phyloP scores from a whole-genome alignment of 2,888 invertebrate species.

The Pollenia griseotomentosa region DNA sequence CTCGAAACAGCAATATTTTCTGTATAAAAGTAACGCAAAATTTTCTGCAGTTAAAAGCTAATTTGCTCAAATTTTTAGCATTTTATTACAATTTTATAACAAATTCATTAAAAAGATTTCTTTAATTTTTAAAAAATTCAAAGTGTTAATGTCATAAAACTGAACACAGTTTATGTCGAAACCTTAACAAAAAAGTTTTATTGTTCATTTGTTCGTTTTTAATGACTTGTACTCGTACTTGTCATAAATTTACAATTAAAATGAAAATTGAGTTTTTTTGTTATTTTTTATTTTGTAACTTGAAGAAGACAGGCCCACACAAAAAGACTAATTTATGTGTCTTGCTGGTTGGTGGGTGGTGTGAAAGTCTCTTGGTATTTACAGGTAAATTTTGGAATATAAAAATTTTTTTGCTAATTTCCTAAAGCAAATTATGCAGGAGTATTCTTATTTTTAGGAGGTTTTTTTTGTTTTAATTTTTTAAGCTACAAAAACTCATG shows the following conservation, averaged over 20 bases:
- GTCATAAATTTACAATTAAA: constrained; percentile 49
- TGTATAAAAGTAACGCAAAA: no score
- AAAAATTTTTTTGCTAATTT: constrained; percentile 41
- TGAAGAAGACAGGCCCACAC: constrained; percentile 22
- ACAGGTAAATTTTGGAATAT: neutral
- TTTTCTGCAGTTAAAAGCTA: no score
- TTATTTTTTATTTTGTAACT: neutral
- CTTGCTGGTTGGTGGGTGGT: constrained; percentile 45
- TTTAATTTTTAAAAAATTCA: no score
- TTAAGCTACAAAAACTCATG: constrained; percentile 1
- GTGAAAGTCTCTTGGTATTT: constrained; percentile 54
- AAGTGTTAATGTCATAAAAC: no score
- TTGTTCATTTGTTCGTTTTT: neutral
- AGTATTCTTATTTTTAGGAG: neutral
- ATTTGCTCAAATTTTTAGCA: no score
- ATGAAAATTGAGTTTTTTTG: neutral
- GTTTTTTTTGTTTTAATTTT: neutral
- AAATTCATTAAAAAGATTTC: no score
- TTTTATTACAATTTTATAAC: no score
- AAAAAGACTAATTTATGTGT: neutral
- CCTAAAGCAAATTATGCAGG: constrained; percentile 40
- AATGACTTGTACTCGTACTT: neutral
- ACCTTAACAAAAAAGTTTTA: no score
- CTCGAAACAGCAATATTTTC: no score
- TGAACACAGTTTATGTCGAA: no score